Conservation (phyloP, 1,140 invertebrate genomes). For the Leptinotarsa defecta region DNA sequence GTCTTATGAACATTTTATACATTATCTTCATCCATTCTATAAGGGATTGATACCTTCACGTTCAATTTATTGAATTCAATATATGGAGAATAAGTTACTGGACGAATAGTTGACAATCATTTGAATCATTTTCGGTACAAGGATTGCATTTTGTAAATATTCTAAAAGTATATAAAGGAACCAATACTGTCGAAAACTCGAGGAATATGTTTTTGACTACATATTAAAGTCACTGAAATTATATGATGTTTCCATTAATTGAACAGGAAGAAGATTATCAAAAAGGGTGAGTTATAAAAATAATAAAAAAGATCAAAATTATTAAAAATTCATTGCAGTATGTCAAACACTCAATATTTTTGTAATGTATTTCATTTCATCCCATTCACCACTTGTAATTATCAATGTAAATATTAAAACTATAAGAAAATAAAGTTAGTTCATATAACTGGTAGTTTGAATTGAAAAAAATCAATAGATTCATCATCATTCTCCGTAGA, state of each 20-base stretch:
- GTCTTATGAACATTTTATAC: background rate
- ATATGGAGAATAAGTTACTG: background rate
- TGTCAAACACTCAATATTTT: background rate
- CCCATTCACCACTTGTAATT: conserved; percentile 36
- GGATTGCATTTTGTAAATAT: too few relatives aligned
- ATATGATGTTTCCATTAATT: too few relatives aligned
- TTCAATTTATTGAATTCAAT: background rate
- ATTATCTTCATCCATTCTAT: background rate
- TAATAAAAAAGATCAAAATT: too few relatives aligned
- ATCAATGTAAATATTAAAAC: conserved; percentile 37
- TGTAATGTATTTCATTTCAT: conserved; percentile 1
- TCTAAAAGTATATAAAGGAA: too few relatives aligned
- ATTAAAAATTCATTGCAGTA: background rate
- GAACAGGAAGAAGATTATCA: too few relatives aligned
- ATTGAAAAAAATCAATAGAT: too few relatives aligned
- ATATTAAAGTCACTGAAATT: too few relatives aligned
- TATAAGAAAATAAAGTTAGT: conserved; percentile 34
- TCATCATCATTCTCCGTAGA: too few relatives aligned
- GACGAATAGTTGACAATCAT: conserved; percentile 8
- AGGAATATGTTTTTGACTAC: too few relatives aligned
- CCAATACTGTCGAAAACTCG: too few relatives aligned
- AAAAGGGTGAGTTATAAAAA: too few relatives aligned
- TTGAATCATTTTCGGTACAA: background rate
- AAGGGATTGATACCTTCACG: background rate
- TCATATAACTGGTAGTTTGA: conserved; percentile 23